These are phyloP conservation scores for Labrus mixtus DNA, from an alignment of 2,113 vertebrate genomes.

Conservation along the genomic window DNA sequence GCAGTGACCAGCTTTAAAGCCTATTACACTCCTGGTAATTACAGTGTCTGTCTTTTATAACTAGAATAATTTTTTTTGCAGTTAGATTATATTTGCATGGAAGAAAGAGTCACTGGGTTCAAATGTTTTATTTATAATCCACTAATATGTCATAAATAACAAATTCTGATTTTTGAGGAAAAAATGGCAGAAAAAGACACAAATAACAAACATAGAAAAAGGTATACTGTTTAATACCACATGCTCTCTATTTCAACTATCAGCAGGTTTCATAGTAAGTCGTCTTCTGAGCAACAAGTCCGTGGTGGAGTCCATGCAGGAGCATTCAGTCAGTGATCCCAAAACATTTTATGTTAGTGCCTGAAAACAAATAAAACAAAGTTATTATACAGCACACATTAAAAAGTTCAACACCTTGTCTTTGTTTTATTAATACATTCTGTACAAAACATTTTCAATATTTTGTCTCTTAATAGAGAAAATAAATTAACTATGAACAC, in stretches of 20 bases:
- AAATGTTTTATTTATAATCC: not conserved
- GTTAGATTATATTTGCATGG: not conserved
- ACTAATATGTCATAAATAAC: not conserved
- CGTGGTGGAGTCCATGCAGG: not conserved
- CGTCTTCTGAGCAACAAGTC: constrained; percentile 23
- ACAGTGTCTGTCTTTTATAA: not conserved
- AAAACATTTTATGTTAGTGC: not conserved
- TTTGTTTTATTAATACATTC: not conserved
- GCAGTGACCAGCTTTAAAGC: constrained; percentile 38
- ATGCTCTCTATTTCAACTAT: not conserved
- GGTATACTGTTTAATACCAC: not conserved
- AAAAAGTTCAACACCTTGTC: not conserved
- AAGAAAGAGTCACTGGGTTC: not conserved
- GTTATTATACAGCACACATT: not conserved
- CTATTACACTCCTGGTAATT: constrained; percentile 29
- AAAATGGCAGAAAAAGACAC: not conserved
- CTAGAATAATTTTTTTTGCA: not conserved
- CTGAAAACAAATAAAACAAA: constrained; percentile 54
- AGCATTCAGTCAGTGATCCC: not conserved
- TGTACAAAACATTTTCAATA: not conserved
- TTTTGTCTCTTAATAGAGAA: not conserved
- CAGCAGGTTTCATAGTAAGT: not conserved
- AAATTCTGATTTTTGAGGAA: not conserved
- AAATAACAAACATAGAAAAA: not conserved
- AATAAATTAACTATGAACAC: no score